phyloP scores from a whole-genome alignment of 1,140 invertebrate genomes.

The Panagrolaimus sp. region DNA sequence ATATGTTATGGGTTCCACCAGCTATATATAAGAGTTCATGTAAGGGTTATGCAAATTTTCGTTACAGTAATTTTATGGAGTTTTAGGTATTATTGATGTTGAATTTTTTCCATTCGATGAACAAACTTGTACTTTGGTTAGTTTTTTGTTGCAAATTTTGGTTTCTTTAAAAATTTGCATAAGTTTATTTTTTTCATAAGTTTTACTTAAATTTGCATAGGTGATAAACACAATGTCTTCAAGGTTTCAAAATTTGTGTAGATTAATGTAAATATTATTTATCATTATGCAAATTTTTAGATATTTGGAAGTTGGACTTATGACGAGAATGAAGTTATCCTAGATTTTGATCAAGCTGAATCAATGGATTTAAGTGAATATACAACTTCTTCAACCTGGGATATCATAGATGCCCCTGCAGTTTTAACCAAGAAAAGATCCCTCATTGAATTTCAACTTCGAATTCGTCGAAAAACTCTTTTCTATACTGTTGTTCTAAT shows the following conservation, averaged over 20 bases:
- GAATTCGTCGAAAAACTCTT: conserved; percentile 59
- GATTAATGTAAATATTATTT: conserved; percentile 78
- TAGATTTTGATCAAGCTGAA: conserved; percentile 83
- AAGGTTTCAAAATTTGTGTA: too few species aligned
- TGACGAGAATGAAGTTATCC: conserved; percentile 88
- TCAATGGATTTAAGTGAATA: conserved; percentile 88
- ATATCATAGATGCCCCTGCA: conserved; percentile 89
- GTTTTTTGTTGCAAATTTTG: too few species aligned
- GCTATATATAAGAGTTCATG: conserved; percentile 64
- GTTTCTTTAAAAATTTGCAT: too few species aligned
- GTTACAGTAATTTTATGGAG: conserved; percentile 76
- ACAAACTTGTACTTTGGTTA: conserved; percentile 74
- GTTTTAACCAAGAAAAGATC: conserved; percentile 64
- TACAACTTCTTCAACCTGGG: conserved; percentile 95
- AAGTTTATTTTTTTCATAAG: too few species aligned
- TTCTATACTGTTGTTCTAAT: conserved; percentile 69
- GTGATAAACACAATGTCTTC: too few species aligned
- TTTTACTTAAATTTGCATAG: too few species aligned
- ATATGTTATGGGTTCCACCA: conserved; percentile 78
- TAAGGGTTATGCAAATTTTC: conserved; percentile 92
- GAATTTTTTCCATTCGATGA: conserved; percentile 69
- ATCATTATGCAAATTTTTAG: conserved; percentile 12
- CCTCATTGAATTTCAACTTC: conserved; percentile 83
- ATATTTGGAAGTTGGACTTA: conserved; percentile 98
- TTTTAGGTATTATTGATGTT: conserved; percentile 70